Conservation (phyloP, 2,888 invertebrate species). For the Lepidocyrtinus sp. region DNA sequence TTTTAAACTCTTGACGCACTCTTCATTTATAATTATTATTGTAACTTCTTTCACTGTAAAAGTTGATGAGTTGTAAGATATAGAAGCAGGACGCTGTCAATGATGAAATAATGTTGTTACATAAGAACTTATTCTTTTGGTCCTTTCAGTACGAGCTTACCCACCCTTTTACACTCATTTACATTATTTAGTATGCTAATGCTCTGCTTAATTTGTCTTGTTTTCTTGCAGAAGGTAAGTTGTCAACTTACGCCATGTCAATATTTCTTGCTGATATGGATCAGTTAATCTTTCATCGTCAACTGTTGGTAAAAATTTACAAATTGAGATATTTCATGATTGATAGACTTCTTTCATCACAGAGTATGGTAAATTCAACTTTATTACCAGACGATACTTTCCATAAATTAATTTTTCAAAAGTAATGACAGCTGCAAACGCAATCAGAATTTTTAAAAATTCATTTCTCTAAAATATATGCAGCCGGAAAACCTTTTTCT, state of each 20-base stretch:
- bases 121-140: background rate
- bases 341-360: background rate
- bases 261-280: slow-evolving; percentile 50
- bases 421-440: no score
- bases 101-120: slow-evolving; percentile 34
- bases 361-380: background rate
- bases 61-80: slow-evolving; percentile 15
- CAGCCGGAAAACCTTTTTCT: no score
- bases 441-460: no score
- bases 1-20: slow-evolving; percentile 12
- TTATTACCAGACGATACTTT: background rate
- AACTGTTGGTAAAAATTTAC: slow-evolving; percentile 20
- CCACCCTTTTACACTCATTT: no score
- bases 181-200: slow-evolving; percentile 36
- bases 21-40: slow-evolving; percentile 40
- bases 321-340: slow-evolving; percentile 38
- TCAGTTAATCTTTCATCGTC: slow-evolving; percentile 22
- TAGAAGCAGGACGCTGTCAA: slow-evolving; percentile 9
- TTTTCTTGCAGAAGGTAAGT: slow-evolving; percentile 60
- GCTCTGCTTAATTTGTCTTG: slow-evolving; percentile 50
- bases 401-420: no score
- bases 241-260: slow-evolving; percentile 49
- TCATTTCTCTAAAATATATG: no score
- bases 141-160: no score
- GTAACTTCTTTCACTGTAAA: slow-evolving; percentile 9